Evolutionary conservation across 2,888 invertebrate species (phyloP).

Genomic region (Odontomyia ornata): DNA sequence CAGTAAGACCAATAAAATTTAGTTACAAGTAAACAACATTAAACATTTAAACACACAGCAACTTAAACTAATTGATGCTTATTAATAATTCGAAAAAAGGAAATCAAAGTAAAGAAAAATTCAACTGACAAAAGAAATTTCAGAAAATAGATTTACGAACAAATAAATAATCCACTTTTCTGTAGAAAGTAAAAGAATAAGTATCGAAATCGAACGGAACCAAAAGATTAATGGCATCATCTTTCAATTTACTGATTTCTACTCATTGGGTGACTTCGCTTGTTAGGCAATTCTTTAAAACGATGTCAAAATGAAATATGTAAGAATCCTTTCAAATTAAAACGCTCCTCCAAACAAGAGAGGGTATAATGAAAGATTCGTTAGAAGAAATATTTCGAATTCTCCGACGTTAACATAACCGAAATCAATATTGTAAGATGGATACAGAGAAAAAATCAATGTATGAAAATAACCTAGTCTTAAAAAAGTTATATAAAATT

Average conservation of each 20-base stretch:
- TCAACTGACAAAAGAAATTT: background rate
- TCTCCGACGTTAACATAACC: background rate
- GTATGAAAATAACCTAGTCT: conserved; percentile 28
- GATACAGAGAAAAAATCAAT: conserved; percentile 15
- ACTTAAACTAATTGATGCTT: conserved; percentile 14
- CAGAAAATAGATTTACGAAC: background rate
- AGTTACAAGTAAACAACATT: background rate
- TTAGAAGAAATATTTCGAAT: background rate
- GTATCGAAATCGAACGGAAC: conserved; percentile 1
- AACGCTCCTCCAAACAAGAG: too few relatives aligned
- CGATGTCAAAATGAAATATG: too few relatives aligned
- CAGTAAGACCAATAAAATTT: conserved; percentile 24
- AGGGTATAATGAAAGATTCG: too few relatives aligned
- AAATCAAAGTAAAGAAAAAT: background rate
- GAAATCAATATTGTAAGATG: conserved; percentile 1
- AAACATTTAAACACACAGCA: conserved; percentile 19
- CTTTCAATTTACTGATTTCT: background rate
- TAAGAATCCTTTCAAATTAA: too few relatives aligned
- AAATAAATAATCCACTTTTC: background rate
- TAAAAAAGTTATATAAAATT: conserved; percentile 36
- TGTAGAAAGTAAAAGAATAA: background rate
- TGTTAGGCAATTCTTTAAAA: too few relatives aligned
- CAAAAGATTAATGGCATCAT: background rate
- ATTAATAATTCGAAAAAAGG: conserved; percentile 17
- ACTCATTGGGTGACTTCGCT: too few relatives aligned